Evolutionary conservation across 1,140 invertebrate species (phyloP).

Genomic region (Maniola jurtina): DNA sequence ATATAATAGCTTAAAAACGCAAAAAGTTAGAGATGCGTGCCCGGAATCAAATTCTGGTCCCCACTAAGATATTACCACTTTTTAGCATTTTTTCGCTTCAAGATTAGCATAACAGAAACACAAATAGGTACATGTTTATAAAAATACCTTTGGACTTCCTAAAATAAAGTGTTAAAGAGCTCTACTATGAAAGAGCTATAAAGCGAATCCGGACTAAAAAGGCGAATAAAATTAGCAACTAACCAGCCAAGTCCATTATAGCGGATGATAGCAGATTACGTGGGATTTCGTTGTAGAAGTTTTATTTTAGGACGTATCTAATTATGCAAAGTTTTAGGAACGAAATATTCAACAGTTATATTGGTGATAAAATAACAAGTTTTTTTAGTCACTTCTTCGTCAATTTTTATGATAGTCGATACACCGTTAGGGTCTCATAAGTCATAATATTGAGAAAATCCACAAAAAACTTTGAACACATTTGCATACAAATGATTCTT

Average conservation of each 20-base stretch:
- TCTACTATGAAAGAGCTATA: neutral
- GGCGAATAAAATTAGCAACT: constrained; percentile 1
- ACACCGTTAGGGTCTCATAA: constrained; percentile 45
- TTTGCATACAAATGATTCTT: constrained; percentile 5
- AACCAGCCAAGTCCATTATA: neutral
- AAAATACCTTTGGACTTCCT: neutral
- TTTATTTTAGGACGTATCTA: constrained; percentile 28
- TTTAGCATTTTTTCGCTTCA: too few relatives aligned
- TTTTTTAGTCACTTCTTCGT: constrained; percentile 39
- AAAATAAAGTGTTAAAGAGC: neutral
- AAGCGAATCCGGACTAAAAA: neutral
- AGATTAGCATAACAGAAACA: too few relatives aligned
- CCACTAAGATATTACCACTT: too few relatives aligned
- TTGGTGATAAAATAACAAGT: constrained; percentile 47
- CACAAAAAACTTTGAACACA: constrained; percentile 8
- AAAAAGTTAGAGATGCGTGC: too few relatives aligned
- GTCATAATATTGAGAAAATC: constrained; percentile 7
- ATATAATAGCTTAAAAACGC: too few relatives aligned
- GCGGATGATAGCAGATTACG: neutral
- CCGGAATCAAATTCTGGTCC: too few relatives aligned
- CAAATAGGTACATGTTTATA: neutral
- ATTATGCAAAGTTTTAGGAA: constrained; percentile 42
- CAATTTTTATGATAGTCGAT: constrained; percentile 38
- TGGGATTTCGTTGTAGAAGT: constrained; percentile 5
- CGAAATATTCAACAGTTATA: constrained; percentile 44